Evolutionary conservation across 1,140 invertebrate species (phyloP).

Genomic region (Caerostris extrusa): DNA sequence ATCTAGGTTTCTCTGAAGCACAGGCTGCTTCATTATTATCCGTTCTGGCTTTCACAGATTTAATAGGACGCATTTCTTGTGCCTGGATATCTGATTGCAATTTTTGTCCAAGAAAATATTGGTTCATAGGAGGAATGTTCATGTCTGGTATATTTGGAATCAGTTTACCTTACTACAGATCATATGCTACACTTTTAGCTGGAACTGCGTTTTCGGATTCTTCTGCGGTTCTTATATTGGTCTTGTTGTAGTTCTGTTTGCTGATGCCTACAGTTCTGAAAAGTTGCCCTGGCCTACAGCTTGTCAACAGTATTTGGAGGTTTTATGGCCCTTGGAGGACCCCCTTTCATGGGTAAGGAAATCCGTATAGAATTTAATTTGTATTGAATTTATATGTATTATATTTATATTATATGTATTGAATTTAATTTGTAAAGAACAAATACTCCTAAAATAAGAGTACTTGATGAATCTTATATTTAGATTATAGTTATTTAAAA

Average conservation of each 20-base stretch:
- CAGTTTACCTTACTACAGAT: conserved; percentile 75
- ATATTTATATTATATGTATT: background rate
- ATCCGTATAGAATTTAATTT: background rate
- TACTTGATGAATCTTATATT: background rate
- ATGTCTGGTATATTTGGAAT: conserved; percentile 77
- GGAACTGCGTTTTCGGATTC: conserved; percentile 77
- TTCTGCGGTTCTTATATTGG: conserved; percentile 78
- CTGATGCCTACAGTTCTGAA: conserved; percentile 76
- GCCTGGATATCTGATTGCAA: conserved; percentile 78
- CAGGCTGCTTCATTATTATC: conserved; percentile 77
- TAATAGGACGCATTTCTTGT: conserved; percentile 77
- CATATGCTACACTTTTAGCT: conserved; percentile 64
- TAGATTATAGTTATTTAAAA: too few species aligned
- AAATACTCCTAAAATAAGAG: background rate
- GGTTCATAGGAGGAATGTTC: conserved; percentile 77
- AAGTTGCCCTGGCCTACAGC: conserved; percentile 76
- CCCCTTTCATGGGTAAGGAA: conserved; percentile 75
- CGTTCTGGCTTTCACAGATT: conserved; percentile 77
- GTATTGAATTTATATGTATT: background rate
- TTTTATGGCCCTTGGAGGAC: conserved; percentile 71
- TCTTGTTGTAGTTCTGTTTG: conserved; percentile 78
- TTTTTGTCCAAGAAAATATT: conserved; percentile 78
- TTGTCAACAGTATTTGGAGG: conserved; percentile 66
- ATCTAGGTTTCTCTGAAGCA: conserved; percentile 73
- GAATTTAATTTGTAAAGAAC: background rate